Evolutionary conservation across 2,113 vertebrate species (phyloP), one percentile per base, ranked within the genome.

Genomic region (Gymnobelideus leadbeateri): DNA sequence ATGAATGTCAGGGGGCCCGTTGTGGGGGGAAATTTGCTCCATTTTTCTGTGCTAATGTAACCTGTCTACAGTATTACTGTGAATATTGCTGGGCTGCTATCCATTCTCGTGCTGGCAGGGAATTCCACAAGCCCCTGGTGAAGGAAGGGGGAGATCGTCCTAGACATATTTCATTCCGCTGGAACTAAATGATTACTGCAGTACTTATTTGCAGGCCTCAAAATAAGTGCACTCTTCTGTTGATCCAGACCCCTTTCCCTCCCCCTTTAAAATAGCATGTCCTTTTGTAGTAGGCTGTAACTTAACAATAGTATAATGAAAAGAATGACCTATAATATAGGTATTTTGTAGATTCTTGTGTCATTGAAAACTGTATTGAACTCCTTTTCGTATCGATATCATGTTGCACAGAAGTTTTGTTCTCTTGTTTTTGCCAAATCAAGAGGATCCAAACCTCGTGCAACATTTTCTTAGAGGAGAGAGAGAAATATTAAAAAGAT

Each of bases 61-160:
- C 99, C 99, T 99, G 99, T 99, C 99, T 99, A 98, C 99, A 99
- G 99, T 99, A 99, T 99, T 99, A 99, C 99, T 99, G 99, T 98
- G 99, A 99, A 99, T 99, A 99, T 98, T 99, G 99, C 99, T 99
- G 99, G 99, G 99, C 99, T 97, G 99, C 99, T 98, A 99, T 99
- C 98, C 99, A 99, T 97, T 99, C 99, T 96, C 99, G 99, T 0
- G 99, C 99, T 47, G 99, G 99, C 98, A 99, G 99, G 90, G 99
- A 99, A 98, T 99, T 99, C 99, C 99, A 99, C 99, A 99, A 99
- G 98, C 99, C 99, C 97, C 99, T 99, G 98, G 99, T 99, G 98
- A 99, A 99, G 98, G 99, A 99, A 98, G 99, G 99, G 94, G 99
- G 99, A 89, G 99, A 99, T 98, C 99, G 99, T 97, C 99, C 99